A percentile compares a stretch with the other conserved stretches of the same genome.
Conservation (phyloP, 2,888 invertebrate species). For the Lasioglossum morio region DNA sequence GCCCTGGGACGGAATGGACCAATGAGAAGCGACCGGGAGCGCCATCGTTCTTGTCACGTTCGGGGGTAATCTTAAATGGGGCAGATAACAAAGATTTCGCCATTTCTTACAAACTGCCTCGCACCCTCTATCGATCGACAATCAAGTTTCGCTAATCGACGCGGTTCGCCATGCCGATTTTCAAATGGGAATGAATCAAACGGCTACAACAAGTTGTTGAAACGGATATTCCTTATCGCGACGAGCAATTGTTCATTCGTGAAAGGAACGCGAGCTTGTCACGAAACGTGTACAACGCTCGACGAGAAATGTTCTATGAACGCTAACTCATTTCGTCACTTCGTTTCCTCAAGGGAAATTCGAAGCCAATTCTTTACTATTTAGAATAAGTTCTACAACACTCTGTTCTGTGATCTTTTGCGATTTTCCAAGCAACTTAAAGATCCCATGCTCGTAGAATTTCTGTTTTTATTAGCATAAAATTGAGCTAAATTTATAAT, state of each 20-base stretch:
- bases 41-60: neutral
- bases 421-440: too few species aligned
- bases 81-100: constrained; percentile 2
- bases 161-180: constrained; percentile 3
- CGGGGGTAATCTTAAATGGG: neutral
- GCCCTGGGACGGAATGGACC: neutral
- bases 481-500: too few species aligned
- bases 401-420: too few species aligned
- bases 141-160: neutral
- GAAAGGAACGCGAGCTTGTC: neutral
- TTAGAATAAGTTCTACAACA: too few species aligned
- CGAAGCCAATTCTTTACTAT: too few species aligned
- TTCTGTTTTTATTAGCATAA: too few species aligned
- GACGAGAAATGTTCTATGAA: neutral
- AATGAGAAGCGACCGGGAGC: neutral
- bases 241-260: neutral
- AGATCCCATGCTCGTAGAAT: too few species aligned
- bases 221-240: neutral
- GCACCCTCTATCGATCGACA: constrained; percentile 8
- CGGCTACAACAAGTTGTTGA: too few species aligned
- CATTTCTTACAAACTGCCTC: neutral
- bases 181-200: constrained; percentile 4
- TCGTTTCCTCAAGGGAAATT: too few species aligned
- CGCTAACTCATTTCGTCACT: neutral
- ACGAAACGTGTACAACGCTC: neutral